These are phyloP conservation scores for Antheraea yamamai DNA, from an alignment of 2,888 invertebrate genomes.

Conservation along the genomic window DNA sequence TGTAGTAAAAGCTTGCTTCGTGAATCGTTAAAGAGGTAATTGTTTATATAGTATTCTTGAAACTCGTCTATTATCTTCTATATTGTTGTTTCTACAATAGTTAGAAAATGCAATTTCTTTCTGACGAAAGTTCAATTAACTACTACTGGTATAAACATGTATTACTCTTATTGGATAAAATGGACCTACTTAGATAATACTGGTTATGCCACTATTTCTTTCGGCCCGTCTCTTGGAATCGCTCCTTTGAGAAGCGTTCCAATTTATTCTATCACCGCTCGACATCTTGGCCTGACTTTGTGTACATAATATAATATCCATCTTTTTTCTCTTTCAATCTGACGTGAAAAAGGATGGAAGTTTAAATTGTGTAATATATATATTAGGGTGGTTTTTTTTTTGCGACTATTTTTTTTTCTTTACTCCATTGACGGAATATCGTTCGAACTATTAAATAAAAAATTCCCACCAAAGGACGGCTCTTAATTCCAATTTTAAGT, in stretches of 20 bases:
- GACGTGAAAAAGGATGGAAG: neutral
- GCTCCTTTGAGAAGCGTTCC: neutral
- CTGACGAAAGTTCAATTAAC: neutral
- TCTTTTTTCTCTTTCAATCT: neutral
- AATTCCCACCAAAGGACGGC: no score
- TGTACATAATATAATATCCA: neutral
- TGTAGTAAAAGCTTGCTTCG: neutral
- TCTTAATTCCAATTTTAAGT: no score
- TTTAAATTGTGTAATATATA: neutral
- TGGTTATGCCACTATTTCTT: neutral
- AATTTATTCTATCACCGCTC: conserved; percentile 6
- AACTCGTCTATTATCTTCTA: neutral
- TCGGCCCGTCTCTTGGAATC: neutral
- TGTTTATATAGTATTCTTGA: neutral
- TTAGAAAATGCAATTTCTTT: neutral
- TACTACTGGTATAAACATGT: neutral
- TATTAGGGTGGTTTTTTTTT: no score
- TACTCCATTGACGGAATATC: no score
- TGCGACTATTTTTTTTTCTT: no score
- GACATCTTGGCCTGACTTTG: neutral
- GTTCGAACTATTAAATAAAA: no score
- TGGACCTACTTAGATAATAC: neutral
- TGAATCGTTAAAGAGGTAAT: neutral
- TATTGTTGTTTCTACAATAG: neutral
- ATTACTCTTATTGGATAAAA: neutral